Conservation (phyloP, 2,797 vertebrate species). For the Nasua narica region DNA sequence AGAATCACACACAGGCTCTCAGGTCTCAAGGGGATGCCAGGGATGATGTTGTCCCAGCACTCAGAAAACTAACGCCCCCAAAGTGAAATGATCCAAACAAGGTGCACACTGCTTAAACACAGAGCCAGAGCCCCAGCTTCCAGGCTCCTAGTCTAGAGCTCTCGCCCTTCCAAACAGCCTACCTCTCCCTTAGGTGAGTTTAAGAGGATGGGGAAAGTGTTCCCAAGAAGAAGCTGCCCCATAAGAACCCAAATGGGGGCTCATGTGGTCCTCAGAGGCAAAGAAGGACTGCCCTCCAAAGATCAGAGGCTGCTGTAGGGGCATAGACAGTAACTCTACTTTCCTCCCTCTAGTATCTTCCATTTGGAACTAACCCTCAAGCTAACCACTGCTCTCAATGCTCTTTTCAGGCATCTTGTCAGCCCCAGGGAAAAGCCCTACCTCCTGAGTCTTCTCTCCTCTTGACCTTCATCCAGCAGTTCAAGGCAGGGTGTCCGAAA, state of each 20-base stretch:
- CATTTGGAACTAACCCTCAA: background rate
- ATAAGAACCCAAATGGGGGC: background rate
- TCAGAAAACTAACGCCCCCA: background rate
- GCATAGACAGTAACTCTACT: background rate
- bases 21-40: background rate
- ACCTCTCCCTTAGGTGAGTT: background rate
- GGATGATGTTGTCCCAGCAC: background rate
- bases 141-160: background rate
- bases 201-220: background rate
- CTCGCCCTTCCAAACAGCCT: background rate
- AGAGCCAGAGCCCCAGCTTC: background rate
- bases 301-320: background rate
- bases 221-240: background rate
- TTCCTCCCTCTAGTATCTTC: background rate
- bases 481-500: background rate
- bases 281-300: background rate
- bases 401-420: background rate
- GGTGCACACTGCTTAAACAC: background rate
- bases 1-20: background rate
- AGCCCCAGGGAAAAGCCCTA: background rate
- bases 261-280: background rate
- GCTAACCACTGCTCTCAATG: background rate
- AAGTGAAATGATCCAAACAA: background rate
- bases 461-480: background rate
- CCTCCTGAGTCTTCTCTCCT: background rate